Evolutionary conservation across 1,140 invertebrate species (phyloP).

Genomic region (Drosophila kepulauana): DNA sequence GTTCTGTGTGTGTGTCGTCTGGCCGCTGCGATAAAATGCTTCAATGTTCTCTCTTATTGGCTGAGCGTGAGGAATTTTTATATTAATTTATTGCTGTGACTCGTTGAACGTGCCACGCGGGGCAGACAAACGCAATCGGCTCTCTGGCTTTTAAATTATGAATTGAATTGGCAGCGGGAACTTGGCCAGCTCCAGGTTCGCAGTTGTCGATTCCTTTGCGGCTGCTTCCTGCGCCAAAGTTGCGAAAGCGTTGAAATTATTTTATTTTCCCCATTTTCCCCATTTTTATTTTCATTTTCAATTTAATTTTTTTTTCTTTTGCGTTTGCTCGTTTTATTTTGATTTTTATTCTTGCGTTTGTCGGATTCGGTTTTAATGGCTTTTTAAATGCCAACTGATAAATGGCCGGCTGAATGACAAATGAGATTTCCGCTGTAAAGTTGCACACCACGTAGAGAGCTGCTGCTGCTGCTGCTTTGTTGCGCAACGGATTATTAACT

Average conservation of each 20-base stretch:
- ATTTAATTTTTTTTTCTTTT: slow-evolving; percentile 6
- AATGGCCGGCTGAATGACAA: slow-evolving; percentile 81
- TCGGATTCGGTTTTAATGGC: slow-evolving; percentile 81
- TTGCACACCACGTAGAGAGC: neutral
- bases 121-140: slow-evolving; percentile 44
- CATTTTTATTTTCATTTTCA: slow-evolving; percentile 24
- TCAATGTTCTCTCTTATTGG: slow-evolving; percentile 78
- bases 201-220: slow-evolving; percentile 38
- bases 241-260: slow-evolving; percentile 48
- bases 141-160: slow-evolving; percentile 75
- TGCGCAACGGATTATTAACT: slow-evolving; percentile 63
- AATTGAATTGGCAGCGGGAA: slow-evolving; percentile 69
- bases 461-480: slow-evolving; percentile 15
- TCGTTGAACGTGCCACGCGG: slow-evolving; percentile 23
- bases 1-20: slow-evolving; percentile 32
- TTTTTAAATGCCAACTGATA: slow-evolving; percentile 83
- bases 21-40: slow-evolving; percentile 72
- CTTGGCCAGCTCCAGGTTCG: slow-evolving; percentile 33
- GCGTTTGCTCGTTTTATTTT: slow-evolving; percentile 4
- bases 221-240: slow-evolving; percentile 52
- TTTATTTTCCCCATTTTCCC: neutral
- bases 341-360: slow-evolving; percentile 43
- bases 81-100: slow-evolving; percentile 78
- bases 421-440: slow-evolving; percentile 76
- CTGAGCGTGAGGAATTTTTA: slow-evolving; percentile 83